Conservation (phyloP, 1,140 invertebrate species). For the Glossosoma conforme region DNA sequence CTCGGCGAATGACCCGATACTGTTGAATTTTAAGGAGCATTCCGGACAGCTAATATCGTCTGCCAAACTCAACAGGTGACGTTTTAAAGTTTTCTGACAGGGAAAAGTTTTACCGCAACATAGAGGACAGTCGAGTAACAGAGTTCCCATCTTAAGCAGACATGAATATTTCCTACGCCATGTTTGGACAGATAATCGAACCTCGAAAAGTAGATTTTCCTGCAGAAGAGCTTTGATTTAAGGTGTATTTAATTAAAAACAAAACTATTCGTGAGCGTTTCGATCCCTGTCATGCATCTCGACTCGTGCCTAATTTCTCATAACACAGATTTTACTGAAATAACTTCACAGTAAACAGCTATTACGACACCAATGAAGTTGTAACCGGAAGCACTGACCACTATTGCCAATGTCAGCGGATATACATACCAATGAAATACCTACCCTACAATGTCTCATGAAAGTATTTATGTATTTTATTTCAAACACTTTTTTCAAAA, state of each 20-base stretch:
- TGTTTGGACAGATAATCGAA: conserved; percentile 11
- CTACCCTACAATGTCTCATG: too few species aligned
- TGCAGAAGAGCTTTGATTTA: too few species aligned
- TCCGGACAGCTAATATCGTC: conserved; percentile 56
- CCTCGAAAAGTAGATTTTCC: too few species aligned
- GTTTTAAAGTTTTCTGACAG: conserved; percentile 51
- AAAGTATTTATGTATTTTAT: too few species aligned
- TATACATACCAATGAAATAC: too few species aligned
- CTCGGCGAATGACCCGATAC: conserved; percentile 31
- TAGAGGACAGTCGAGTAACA: conserved; percentile 54
- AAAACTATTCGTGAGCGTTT: too few species aligned
- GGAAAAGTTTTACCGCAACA: conserved; percentile 59
- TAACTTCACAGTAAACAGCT: conserved; percentile 45
- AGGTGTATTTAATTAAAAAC: too few species aligned
- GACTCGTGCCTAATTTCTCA: conserved; percentile 44
- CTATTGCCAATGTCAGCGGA: too few species aligned
- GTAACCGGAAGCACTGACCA: conserved; percentile 19
- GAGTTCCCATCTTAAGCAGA: conserved; percentile 46
- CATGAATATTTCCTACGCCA: conserved; percentile 15
- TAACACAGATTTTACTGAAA: conserved; percentile 39
- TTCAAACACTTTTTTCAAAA: too few species aligned
- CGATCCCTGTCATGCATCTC: conserved; percentile 5
- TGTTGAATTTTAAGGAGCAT: conserved; percentile 51
- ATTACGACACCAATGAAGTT: conserved; percentile 23
- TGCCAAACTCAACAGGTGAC: conserved; percentile 55